Evolutionary conservation across 2,888 invertebrate species (phyloP), one percentile per base, ranked within the genome.

Genomic region (Acrobasis repandana): DNA sequence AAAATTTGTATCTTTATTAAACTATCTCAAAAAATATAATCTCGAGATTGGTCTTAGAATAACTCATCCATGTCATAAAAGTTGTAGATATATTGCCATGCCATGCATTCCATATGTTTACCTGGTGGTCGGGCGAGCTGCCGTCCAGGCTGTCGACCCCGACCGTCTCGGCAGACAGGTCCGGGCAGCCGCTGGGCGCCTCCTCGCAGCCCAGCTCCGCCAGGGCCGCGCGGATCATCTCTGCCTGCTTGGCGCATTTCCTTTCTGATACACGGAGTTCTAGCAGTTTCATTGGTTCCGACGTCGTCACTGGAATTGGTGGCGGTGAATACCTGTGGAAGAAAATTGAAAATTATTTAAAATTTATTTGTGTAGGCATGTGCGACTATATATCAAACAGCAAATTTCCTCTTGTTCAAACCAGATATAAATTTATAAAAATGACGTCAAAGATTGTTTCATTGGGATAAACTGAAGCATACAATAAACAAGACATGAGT

Each of bases 181-280:
- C 97, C 11, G 94, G 94, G 80, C 96, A 97, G 58, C 96, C 97
- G 9, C 96, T 95, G 15, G 97, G 97, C 63, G 96, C 94, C 88
- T 97, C 97, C 84, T 97, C 97, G 80, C 97, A 97, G 61, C 97
- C 97, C 34, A 97, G 93, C 84, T 97, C 97, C 63, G 96, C 96
- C 63, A 97, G 87, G n/a, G 97, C 97, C 52, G 95, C 94, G 74
- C 96, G 95, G 69, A 97, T 97, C 82, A 97, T 94, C 78, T 97
- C 97, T 4, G 96, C 94, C 79, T 98, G 95, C 73, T 95, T 95
- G 63, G 95, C 94, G 83, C 96, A 95, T 82, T 97, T 97, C 65
- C 96, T 94, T 82, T 98, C 97, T 67, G 95, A 95, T 74, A 97
- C 97, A 70, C 95, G 94, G 63, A 97, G 86, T 76, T 97, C 96